Evolutionary conservation across 1,140 invertebrate genomes (phyloP).

Genomic region (Drosophila quadrilineata): DNA sequence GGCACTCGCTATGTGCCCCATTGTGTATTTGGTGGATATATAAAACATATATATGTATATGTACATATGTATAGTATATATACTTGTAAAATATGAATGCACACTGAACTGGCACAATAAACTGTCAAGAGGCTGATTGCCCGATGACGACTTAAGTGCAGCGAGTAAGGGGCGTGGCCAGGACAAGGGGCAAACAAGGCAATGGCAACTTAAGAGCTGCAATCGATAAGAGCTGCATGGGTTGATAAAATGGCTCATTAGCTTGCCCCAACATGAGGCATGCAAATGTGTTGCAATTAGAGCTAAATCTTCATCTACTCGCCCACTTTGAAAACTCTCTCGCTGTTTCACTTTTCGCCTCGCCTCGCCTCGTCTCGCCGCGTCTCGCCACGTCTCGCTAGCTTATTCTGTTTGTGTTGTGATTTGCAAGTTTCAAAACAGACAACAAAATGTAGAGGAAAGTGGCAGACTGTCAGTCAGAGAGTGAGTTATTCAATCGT

Average conservation of each 20-base stretch:
- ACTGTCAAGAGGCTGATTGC: slow-evolving; percentile 43
- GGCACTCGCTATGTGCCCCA: slow-evolving; percentile 20
- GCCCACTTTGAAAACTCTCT: no score
- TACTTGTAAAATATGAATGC: not conserved
- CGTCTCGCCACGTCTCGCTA: no score
- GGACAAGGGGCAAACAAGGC: slow-evolving; percentile 3
- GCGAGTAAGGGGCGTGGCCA: not conserved
- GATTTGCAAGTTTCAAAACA: not conserved
- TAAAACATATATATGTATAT: not conserved
- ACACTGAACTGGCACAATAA: slow-evolving; percentile 67
- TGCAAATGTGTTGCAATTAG: slow-evolving; percentile 44
- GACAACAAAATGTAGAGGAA: not conserved
- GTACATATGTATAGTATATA: not conserved
- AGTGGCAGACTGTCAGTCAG: no score
- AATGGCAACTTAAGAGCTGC: no score
- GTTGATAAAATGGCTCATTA: slow-evolving; percentile 55
- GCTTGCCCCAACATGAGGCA: slow-evolving; percentile 31
- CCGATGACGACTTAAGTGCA: not conserved
- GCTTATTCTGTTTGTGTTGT: no score
- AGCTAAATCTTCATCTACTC: no score
- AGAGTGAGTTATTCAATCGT: no score
- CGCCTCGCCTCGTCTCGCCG: no score
- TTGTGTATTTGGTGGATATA: not conserved
- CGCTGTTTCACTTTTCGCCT: no score
- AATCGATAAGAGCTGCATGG: no score